Evolutionary conservation across 1,140 invertebrate genomes (phyloP).

Genomic region (Metopolophium dirhodum): DNA sequence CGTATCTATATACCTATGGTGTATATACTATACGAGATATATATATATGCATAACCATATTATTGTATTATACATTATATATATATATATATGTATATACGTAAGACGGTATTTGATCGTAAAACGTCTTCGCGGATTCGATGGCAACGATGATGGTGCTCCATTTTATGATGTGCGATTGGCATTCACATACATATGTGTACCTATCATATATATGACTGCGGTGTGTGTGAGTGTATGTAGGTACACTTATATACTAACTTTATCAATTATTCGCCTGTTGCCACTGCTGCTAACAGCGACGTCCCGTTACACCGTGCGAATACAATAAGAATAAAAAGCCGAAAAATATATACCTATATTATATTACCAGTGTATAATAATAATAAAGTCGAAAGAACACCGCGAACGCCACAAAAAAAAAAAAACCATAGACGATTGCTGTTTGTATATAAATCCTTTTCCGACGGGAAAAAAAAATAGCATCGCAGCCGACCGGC

Average conservation of each 20-base stretch:
- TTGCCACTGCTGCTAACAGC: background rate
- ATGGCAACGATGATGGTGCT: background rate
- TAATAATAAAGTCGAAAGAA: background rate
- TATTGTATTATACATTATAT: background rate
- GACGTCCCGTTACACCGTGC: constrained; percentile 31
- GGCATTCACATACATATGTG: background rate
- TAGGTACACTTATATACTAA: constrained; percentile 5
- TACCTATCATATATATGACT: background rate
- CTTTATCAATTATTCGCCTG: constrained; percentile 12
- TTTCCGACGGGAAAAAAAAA: background rate
- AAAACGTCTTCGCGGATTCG: constrained; percentile 29
- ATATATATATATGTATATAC: no score
- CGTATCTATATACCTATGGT: background rate
- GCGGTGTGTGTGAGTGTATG: background rate
- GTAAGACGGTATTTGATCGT: background rate
- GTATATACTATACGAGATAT: no score
- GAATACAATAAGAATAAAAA: constrained; percentile 6
- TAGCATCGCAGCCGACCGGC: background rate
- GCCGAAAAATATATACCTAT: background rate
- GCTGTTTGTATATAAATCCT: constrained; percentile 40
- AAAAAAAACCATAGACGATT: constrained; percentile 10
- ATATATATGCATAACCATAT: background rate
- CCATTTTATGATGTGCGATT: background rate
- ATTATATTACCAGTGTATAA: background rate
- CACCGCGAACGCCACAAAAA: background rate